These are phyloP conservation scores for Drosophila anomelani DNA, from an alignment of 2,888 invertebrate genomes.

Conservation along the genomic window DNA sequence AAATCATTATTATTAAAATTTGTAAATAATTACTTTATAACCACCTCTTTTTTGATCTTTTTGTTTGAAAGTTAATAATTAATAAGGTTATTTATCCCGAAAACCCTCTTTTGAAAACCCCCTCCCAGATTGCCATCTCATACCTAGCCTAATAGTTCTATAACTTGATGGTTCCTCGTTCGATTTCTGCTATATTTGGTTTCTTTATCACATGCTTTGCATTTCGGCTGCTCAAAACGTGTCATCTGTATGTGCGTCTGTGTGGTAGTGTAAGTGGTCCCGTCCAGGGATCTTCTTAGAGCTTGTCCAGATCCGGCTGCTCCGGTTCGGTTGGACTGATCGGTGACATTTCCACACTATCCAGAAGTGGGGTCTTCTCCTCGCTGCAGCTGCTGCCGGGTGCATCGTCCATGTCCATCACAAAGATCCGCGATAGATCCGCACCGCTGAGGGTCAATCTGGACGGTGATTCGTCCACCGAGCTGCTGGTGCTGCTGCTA, in stretches of 20 bases:
- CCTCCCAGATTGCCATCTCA: slow-evolving; percentile 1
- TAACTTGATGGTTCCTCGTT: slow-evolving; percentile 53
- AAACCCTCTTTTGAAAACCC: background rate
- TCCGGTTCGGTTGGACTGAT: slow-evolving; percentile 84
- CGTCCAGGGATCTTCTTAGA: slow-evolving; percentile 52
- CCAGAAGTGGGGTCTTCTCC: slow-evolving; percentile 84
- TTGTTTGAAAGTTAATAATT: too few species aligned
- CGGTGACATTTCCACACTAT: slow-evolving; percentile 85
- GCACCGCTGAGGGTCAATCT: slow-evolving; percentile 79
- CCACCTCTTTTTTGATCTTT: too few species aligned
- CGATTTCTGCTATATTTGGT: slow-evolving; percentile 41
- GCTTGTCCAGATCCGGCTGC: slow-evolving; percentile 68
- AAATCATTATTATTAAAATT: background rate
- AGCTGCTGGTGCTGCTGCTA: slow-evolving; percentile 69
- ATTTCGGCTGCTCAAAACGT: slow-evolving; percentile 64
- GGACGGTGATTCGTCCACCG: slow-evolving; percentile 82
- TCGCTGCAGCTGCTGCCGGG: slow-evolving; percentile 82
- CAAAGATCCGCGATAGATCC: slow-evolving; percentile 80
- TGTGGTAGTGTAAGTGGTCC: background rate
- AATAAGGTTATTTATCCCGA: background rate
- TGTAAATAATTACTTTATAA: too few species aligned
- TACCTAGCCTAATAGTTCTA: slow-evolving; percentile 53
- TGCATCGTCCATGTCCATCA: slow-evolving; percentile 80
- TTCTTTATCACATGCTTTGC: slow-evolving; percentile 79
- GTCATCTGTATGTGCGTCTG: slow-evolving; percentile 40